Evolutionary conservation across 1,140 invertebrate genomes (phyloP).

Genomic region (Drosophila eugracilis): DNA sequence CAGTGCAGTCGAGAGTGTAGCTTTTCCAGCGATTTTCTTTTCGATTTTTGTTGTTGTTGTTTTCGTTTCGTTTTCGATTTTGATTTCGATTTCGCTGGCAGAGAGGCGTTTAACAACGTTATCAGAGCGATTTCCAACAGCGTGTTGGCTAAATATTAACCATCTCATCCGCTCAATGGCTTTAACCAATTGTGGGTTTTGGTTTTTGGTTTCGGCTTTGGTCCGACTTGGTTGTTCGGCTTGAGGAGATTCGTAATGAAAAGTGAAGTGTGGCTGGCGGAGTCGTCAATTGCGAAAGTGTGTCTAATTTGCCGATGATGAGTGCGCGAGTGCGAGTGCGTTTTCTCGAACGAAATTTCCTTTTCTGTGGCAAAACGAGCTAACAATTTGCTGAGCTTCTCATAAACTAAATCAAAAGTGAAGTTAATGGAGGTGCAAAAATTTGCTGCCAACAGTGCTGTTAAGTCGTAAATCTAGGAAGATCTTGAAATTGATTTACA

Average conservation of each 20-base stretch:
- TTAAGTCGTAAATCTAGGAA: conserved; percentile 4
- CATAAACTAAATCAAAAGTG: conserved; percentile 30
- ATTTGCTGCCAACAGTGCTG: conserved; percentile 2
- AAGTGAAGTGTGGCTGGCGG: conserved; percentile 72
- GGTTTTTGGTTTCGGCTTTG: conserved; percentile 1
- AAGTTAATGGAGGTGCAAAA: conserved; percentile 16
- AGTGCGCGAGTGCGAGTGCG: conserved; percentile 33
- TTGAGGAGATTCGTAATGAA: conserved; percentile 69
- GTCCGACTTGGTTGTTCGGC: conserved; percentile 18
- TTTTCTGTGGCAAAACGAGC: conserved; percentile 20
- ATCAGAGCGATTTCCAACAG: conserved; percentile 66
- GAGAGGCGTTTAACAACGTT: conserved; percentile 70
- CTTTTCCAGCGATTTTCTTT: conserved; percentile 23
- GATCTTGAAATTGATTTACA: neutral
- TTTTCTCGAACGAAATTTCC: conserved; percentile 38
- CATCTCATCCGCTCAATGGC: conserved; percentile 30
- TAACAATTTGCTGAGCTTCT: conserved; percentile 11
- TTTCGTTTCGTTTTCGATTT: conserved; percentile 30
- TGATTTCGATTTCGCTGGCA: conserved; percentile 62
- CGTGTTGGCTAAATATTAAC: conserved; percentile 71
- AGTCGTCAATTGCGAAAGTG: conserved; percentile 68
- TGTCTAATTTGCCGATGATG: conserved; percentile 58
- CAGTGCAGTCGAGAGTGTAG: conserved; percentile 24
- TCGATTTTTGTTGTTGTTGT: conserved; percentile 24
- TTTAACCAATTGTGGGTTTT: conserved; percentile 12